Evolutionary conservation across 2,797 vertebrate species (phyloP).

Genomic region (Girardinus metallicus): DNA sequence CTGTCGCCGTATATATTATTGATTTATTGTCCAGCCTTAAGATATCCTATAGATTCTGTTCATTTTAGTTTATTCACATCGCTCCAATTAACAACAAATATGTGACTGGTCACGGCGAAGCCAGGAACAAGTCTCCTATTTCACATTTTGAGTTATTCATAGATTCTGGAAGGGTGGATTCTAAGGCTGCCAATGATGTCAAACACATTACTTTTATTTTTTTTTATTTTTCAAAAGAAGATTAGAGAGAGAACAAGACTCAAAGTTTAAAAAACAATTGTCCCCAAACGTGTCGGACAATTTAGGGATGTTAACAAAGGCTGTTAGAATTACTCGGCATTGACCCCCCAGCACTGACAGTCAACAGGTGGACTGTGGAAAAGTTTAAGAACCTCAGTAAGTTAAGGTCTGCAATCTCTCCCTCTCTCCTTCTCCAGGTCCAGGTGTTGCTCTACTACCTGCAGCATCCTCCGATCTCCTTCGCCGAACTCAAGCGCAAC

Average conservation of each 20-base stretch:
- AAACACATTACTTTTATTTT: not conserved
- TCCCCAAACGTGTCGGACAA: not conserved
- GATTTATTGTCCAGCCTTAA: too few species aligned
- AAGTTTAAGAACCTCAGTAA: not conserved
- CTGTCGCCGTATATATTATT: too few species aligned
- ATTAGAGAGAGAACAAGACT: not conserved
- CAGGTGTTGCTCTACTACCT: conserved; percentile 98
- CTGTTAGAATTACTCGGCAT: not conserved
- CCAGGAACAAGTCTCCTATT: not conserved
- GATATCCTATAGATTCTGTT: not conserved
- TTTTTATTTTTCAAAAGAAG: not conserved
- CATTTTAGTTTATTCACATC: not conserved
- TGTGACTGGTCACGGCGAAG: not conserved
- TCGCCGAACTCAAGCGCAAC: conserved; percentile 95
- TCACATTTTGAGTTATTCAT: not conserved
- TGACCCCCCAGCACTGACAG: not conserved
- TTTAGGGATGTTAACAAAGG: too few species aligned
- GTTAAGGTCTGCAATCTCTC: not conserved
- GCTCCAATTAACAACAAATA: not conserved
- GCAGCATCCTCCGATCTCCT: conserved; percentile 95
- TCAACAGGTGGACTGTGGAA: not conserved
- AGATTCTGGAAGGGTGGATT: not conserved
- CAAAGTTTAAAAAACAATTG: not conserved
- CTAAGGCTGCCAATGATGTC: not conserved
- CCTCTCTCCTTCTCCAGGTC: conserved; percentile 79